These are phyloP conservation scores for Vanessa tameamea DNA, from an alignment of 1,140 invertebrate species.

Conservation along the genomic window DNA sequence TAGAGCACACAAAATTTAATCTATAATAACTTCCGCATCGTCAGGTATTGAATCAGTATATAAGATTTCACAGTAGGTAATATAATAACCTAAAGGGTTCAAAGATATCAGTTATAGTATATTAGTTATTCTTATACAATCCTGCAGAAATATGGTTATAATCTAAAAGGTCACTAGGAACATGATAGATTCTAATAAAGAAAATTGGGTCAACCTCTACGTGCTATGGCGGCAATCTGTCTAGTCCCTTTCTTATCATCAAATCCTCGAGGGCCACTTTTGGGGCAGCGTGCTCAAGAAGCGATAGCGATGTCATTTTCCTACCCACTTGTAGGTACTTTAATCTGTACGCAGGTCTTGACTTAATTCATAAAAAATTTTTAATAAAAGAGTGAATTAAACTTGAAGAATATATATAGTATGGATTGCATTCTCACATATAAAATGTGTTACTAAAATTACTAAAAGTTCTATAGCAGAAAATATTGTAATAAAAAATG, in stretches of 20 bases:
- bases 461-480: too few species aligned
- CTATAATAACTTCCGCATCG: neutral
- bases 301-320: constrained; percentile 37
- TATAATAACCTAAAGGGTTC: too few species aligned
- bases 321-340: constrained; percentile 32
- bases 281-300: constrained; percentile 34
- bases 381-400: neutral
- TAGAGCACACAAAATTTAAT: constrained; percentile 5
- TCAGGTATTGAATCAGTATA: neutral
- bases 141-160: constrained; percentile 7
- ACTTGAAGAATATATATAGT: too few species aligned
- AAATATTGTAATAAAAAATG: too few species aligned
- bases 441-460: too few species aligned
- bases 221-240: constrained; percentile 21
- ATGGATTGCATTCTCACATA: too few species aligned
- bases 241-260: constrained; percentile 35
- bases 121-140: neutral
- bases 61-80: neutral
- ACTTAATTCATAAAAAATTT: constrained; percentile 26
- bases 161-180: constrained; percentile 7
- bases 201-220: constrained; percentile 23
- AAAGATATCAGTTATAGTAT: neutral
- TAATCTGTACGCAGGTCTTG: constrained; percentile 20
- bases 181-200: constrained; percentile 21
- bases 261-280: constrained; percentile 38